Conservation (phyloP, 2,888 invertebrate genomes). For the Anaspis maculata region DNA sequence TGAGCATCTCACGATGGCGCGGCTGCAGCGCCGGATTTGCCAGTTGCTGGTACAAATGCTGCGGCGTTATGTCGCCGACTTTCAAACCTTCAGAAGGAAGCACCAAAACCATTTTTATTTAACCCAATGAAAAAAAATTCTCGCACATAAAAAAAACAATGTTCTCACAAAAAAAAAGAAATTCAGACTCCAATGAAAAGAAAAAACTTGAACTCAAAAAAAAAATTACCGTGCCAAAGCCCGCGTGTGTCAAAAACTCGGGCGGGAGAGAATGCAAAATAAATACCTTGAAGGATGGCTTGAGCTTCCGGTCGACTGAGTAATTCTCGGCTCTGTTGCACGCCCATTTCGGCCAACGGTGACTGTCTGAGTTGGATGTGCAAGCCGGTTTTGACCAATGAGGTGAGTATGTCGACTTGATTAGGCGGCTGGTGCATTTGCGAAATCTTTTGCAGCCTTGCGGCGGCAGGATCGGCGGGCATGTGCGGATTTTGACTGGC, state of each 20-base stretch:
- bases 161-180: no score
- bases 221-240: no score
- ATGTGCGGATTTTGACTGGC: no score
- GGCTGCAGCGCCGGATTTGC: conserved; percentile 65
- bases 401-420: conserved; percentile 34
- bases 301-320: conserved; percentile 68
- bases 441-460: conserved; percentile 48
- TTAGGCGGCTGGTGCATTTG: conserved; percentile 39
- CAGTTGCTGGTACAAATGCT: conserved; percentile 68
- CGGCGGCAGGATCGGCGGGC: conserved; percentile 36
- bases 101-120: conserved; percentile 2
- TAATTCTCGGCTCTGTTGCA: conserved; percentile 53
- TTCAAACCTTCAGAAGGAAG: conserved; percentile 59
- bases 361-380: conserved; percentile 32
- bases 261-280: no score
- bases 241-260: no score
- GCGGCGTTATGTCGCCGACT: conserved; percentile 68
- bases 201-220: no score
- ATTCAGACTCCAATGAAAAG: no score
- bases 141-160: no score
- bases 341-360: conserved; percentile 42
- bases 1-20: conserved; percentile 63
- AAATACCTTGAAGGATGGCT: conserved; percentile 68
- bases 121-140: neutral
- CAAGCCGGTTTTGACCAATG: conserved; percentile 34